Evolutionary conservation across 2,797 vertebrate species (phyloP), one percentile per base, ranked within the genome.

Genomic region (Phataginus tricuspis): DNA sequence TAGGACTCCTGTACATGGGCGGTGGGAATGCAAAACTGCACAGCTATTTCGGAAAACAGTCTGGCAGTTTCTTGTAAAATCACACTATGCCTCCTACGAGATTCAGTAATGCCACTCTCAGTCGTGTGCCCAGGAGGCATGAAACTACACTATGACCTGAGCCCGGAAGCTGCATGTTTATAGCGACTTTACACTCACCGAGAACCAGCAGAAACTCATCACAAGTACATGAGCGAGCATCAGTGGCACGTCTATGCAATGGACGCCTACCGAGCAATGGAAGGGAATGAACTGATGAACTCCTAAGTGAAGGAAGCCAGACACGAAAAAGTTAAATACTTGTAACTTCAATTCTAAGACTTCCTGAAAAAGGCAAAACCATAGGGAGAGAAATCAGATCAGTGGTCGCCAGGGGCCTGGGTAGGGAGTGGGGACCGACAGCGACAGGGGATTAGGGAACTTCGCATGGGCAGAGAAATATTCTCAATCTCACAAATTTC

Each of bases 341-440:
- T 69, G 57, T 23, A 68, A 53, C 16, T 79, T 91, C 31, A 72
- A 8, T 82, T 55, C 64, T 25, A 45, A 63, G 51, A 37, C 31
- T 37, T 91, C 83, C 37, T 80, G 14, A 34, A 74, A 45, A 94
- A 88, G 74, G 14, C 15, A 84, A 77, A 94, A 49, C 29, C 61
- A 63, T 3, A 72, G 19, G 34, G 42, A 80, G 13, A 51, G 4
- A 88, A 83, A 86, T 89, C 39, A 79, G 21, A 94, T 23, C 7
- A 51, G 31, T 5, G 27, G 18, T n/a, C 85, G 23, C 27, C 34
- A 68, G 3, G 11, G 39, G 5, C 5, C 53, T 21, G 27, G 4
- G 1, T 51, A 8, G 2, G 7, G 13, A 21, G 25, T 75, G 11
- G 21, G 7, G 59, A 72, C 1, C 18, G 10, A 84, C 15, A 84